phyloP scores from a whole-genome alignment of 2,797 vertebrate species.

The Propithecus perrieri region DNA sequence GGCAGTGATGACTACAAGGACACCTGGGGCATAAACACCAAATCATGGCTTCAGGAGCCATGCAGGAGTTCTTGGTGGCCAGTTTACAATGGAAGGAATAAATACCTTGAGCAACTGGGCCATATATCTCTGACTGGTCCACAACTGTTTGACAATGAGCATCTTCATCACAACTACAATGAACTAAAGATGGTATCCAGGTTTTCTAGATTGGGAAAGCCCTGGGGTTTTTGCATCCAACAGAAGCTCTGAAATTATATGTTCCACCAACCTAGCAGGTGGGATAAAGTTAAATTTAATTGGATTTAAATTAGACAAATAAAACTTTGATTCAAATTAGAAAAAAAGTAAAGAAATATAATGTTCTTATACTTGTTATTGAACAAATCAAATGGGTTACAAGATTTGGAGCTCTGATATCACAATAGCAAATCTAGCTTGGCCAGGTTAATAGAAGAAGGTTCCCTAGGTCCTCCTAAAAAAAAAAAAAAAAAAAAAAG shows the following conservation, averaged over 20 bases:
- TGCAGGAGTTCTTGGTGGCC: background rate
- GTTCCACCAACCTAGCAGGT: background rate
- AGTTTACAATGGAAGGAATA: background rate
- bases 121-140: background rate
- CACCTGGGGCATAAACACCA: background rate
- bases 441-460: background rate
- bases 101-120: background rate
- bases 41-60: background rate
- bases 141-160: background rate
- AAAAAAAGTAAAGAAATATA: background rate
- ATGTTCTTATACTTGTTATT: conserved; percentile 8
- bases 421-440: conserved; percentile 23
- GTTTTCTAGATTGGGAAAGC: background rate
- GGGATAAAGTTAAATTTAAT: background rate
- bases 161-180: background rate
- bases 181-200: background rate
- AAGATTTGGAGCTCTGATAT: conserved; percentile 31
- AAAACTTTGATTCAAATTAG: conserved; percentile 19
- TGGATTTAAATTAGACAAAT: background rate
- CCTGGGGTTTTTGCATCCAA: background rate
- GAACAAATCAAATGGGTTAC: conserved; percentile 30
- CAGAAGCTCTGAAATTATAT: conserved; percentile 2
- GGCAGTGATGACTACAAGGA: background rate
- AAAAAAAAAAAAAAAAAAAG: no score
- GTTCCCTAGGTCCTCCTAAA: no score